Evolutionary conservation across 2,797 vertebrate genomes (phyloP).

Genomic region (Pseudomugil tenellus): DNA sequence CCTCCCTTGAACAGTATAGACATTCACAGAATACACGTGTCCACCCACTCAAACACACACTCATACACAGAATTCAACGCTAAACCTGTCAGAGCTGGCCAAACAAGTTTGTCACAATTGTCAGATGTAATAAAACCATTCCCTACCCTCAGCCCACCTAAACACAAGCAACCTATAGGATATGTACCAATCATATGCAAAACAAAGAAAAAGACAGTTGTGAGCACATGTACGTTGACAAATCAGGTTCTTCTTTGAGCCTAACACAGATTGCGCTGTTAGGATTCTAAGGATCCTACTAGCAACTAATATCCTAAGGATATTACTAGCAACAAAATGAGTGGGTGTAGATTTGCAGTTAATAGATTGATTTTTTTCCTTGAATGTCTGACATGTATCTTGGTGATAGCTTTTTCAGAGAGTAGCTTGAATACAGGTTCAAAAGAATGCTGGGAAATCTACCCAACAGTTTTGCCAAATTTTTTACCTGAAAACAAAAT

Average conservation of each 20-base stretch:
- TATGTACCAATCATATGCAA: constrained; percentile 21
- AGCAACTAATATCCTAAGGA: too few species aligned
- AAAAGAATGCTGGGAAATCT: constrained; percentile 71
- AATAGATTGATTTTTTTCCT: constrained; percentile 70
- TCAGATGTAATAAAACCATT: constrained; percentile 55
- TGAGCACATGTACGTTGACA: constrained; percentile 20
- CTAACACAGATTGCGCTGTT: constrained; percentile 50
- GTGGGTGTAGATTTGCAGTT: constrained; percentile 74
- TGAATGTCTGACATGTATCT: constrained; percentile 72
- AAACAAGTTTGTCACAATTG: constrained; percentile 81
- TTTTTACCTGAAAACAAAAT: constrained; percentile 83
- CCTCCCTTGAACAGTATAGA: constrained; percentile 62
- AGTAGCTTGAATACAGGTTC: constrained; percentile 66
- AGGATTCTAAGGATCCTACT: too few species aligned
- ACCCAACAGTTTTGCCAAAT: constrained; percentile 63
- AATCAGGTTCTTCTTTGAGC: constrained; percentile 47
- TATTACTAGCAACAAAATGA: constrained; percentile 53
- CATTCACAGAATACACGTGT: constrained; percentile 51
- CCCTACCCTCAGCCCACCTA: constrained; percentile 34
- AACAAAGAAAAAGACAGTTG: constrained; percentile 21
- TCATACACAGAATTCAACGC: constrained; percentile 25
- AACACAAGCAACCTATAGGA: constrained; percentile 49
- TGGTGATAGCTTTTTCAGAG: constrained; percentile 62
- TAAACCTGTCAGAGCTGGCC: constrained; percentile 74
- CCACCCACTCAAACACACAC: constrained; percentile 39